Evolutionary conservation across 2,888 invertebrate genomes (phyloP).

Genomic region (Crematogaster levior): DNA sequence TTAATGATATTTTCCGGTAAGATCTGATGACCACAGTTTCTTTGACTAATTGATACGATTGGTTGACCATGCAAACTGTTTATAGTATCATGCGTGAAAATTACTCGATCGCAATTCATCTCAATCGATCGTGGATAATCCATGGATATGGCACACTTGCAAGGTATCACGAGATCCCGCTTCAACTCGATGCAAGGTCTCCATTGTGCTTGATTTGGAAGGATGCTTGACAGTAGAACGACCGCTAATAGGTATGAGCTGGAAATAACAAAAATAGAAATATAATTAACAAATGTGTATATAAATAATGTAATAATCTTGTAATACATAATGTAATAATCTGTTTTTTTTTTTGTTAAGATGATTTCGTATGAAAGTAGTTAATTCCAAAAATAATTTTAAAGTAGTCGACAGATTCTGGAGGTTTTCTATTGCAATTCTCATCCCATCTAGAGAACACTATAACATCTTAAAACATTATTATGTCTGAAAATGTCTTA

Average conservation of each 20-base stretch:
- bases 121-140: slow-evolving; percentile 87
- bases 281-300: neutral
- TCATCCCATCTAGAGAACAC: too few species aligned
- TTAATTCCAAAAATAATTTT: too few species aligned
- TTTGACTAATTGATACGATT: slow-evolving; percentile 92
- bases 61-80: slow-evolving; percentile 92
- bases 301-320: too few species aligned
- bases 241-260: slow-evolving; percentile 44
- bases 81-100: slow-evolving; percentile 93
- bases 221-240: slow-evolving; percentile 26
- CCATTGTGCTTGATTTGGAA: slow-evolving; percentile 85
- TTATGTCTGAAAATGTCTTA: too few species aligned
- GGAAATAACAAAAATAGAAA: slow-evolving; percentile 25
- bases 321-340: too few species aligned
- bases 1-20: slow-evolving; percentile 87
- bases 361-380: too few species aligned
- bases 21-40: slow-evolving; percentile 92
- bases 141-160: slow-evolving; percentile 86
- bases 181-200: slow-evolving; percentile 92
- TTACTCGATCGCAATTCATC: slow-evolving; percentile 94
- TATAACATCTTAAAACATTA: too few species aligned
- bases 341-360: too few species aligned
- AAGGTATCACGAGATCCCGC: slow-evolving; percentile 92
- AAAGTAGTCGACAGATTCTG: too few species aligned
- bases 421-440: too few species aligned